Evolutionary conservation across 2,797 vertebrate species (phyloP).

Genomic region (Scyliorhinus canicula): DNA sequence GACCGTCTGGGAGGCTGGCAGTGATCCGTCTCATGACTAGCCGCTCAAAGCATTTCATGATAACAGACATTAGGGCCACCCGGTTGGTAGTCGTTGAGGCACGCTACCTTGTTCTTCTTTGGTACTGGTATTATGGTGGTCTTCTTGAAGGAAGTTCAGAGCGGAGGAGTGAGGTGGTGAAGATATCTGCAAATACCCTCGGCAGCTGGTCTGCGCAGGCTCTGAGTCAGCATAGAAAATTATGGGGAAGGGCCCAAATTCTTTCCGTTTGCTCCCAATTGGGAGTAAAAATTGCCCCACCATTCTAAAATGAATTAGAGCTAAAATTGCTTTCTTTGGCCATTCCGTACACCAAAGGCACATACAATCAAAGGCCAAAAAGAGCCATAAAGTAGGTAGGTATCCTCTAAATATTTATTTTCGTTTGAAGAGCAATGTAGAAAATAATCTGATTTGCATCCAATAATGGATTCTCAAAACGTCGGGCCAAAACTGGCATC

Average conservation of each 20-base stretch:
- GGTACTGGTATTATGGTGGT: no score
- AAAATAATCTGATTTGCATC: no score
- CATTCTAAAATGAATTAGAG: neutral
- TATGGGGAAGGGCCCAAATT: neutral
- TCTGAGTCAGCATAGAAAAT: neutral
- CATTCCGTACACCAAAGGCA: neutral
- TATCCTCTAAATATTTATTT: neutral
- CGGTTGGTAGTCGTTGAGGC: no score
- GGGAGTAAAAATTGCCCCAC: neutral
- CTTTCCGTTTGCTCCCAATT: neutral
- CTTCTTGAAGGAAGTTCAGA: no score
- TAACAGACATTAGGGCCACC: no score
- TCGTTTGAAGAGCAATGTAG: neutral
- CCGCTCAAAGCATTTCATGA: no score
- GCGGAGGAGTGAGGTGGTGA: no score
- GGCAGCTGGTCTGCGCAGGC: no score
- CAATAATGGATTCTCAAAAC: neutral
- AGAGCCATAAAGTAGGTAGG: neutral
- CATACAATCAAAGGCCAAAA: neutral
- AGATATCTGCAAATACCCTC: no score
- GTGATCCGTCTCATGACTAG: no score
- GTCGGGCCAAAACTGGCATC: neutral
- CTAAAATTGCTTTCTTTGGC: neutral
- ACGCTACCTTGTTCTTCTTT: no score
- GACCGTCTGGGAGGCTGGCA: no score